Percentiles rank a stretch among this genome's conserved stretches.
Evolutionary conservation across 2,888 invertebrate genomes (phyloP).

Genomic region (Strigamia transsilvanica): DNA sequence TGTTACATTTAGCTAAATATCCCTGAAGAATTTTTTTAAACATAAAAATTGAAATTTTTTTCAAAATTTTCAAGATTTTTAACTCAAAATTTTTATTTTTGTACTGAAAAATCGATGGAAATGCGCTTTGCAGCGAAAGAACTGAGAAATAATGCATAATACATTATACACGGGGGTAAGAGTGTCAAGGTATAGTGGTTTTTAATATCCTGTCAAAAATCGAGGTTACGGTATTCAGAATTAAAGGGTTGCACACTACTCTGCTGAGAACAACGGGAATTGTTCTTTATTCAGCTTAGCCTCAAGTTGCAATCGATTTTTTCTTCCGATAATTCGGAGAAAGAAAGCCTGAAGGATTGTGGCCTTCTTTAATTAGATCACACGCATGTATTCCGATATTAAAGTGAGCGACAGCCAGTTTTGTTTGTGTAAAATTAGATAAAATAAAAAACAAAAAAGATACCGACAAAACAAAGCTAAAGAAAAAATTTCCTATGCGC

Average conservation of each 20-base stretch:
- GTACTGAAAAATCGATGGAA: background rate
- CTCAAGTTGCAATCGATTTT: constrained; percentile 22
- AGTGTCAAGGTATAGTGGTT: background rate
- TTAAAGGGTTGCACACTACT: background rate
- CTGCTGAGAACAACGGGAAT: background rate
- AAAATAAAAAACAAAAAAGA: background rate
- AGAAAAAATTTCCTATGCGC: background rate
- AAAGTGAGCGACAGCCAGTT: constrained; percentile 15
- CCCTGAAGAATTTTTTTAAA: background rate
- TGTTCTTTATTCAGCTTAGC: background rate
- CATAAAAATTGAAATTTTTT: background rate
- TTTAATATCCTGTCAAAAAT: background rate
- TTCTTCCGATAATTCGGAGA: background rate
- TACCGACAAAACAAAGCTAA: background rate
- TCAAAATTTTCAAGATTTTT: background rate
- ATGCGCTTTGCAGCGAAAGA: background rate
- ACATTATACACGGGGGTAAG: background rate
- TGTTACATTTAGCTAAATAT: background rate
- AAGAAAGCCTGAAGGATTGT: background rate
- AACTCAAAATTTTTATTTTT: too few species aligned
- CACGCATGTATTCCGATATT: constrained; percentile 32
- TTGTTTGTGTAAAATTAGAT: background rate
- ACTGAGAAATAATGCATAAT: background rate
- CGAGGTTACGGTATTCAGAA: too few species aligned
- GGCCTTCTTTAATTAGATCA: constrained; percentile 27